These are phyloP conservation scores for Strigamia maritima DNA, from an alignment of 2,888 invertebrate species.

Conservation along the genomic window DNA sequence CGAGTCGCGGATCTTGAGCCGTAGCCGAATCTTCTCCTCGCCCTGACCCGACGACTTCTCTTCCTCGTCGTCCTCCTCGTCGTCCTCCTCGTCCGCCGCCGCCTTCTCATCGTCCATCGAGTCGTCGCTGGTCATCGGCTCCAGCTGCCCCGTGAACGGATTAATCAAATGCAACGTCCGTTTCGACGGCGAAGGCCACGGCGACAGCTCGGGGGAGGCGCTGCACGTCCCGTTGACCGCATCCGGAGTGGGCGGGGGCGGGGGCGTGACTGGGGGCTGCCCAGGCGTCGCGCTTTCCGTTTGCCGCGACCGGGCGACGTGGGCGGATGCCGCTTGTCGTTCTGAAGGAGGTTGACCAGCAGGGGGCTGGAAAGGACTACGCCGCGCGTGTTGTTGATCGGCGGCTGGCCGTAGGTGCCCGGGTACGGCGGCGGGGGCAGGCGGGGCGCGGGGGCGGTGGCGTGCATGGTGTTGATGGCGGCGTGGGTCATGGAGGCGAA, in stretches of 20 bases:
- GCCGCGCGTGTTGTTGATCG: constrained; percentile 35
- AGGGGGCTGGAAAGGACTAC: constrained; percentile 73
- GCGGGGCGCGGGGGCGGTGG: constrained; percentile 35
- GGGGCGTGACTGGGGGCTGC: not conserved
- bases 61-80: not conserved
- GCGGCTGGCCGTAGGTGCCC: constrained; percentile 39
- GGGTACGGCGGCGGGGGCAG: constrained; percentile 42
- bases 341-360: constrained; percentile 82
- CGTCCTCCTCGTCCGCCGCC: not conserved
- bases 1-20: constrained; percentile 67
- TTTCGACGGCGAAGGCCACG: constrained; percentile 45
- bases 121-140: constrained; percentile 67
- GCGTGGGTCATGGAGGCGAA: constrained; percentile 89
- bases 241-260: not conserved
- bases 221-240: not conserved
- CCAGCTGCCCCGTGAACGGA: constrained; percentile 79
- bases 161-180: constrained; percentile 74
- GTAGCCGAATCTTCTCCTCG: constrained; percentile 74
- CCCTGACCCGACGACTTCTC: not conserved
- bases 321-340: constrained; percentile 43
- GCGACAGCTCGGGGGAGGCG: constrained; percentile 41
- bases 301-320: constrained; percentile 35
- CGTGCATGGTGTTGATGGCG: constrained; percentile 74
- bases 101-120: constrained; percentile 49
- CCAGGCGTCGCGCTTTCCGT: not conserved